Evolutionary conservation across 2,113 vertebrate species (phyloP), one percentile per base, ranked within the genome.

Genomic region (Actenoides hombroni): DNA sequence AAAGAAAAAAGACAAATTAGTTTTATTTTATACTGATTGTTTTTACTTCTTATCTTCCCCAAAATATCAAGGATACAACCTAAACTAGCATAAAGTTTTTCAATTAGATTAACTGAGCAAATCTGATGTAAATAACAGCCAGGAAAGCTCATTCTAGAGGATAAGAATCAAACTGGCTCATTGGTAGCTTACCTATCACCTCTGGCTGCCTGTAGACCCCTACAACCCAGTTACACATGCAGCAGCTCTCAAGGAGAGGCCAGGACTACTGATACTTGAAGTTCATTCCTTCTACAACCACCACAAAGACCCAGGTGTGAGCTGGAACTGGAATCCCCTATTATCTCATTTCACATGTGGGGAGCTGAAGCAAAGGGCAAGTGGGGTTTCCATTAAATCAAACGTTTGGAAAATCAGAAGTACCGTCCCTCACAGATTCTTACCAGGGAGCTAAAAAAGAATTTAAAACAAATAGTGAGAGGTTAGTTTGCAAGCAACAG

Each of bases 281-380:
- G 48, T 23, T 91, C 48, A 46, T 26, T 31, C 20, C 51, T 60
- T 39, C 49, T 69, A 51, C 35, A 86, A 2, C 13, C 7, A 20
- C 29, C 6, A n/a, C n/a, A 9, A 48, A 40, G n/a, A 53, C 7
- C 2, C 6, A 35, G 29, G n/a, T 53, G 24, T 23, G 44, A 90
- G 4, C 13, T 59, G 31, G 39, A 65, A 48, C 24, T 61, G 14
- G 61, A 2, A 51, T 19, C 25, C 12, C 4, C 16, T 63, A 8
- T 37, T 19, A 28, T 21, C 48, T 68, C 3, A 2, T 61, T 46
- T 86, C 68, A 37, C 17, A 54, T 0, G 0, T 16, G 11, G 18
- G 16, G 24, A 89, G 11, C 67, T 68, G 54, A 94, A 79, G 61
- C 24, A 73, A 89, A 90, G 61, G 42, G 53, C 18, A 75, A 83